Conservation (phyloP, 2,888 invertebrate genomes). For the Drosophila mercatorum region DNA sequence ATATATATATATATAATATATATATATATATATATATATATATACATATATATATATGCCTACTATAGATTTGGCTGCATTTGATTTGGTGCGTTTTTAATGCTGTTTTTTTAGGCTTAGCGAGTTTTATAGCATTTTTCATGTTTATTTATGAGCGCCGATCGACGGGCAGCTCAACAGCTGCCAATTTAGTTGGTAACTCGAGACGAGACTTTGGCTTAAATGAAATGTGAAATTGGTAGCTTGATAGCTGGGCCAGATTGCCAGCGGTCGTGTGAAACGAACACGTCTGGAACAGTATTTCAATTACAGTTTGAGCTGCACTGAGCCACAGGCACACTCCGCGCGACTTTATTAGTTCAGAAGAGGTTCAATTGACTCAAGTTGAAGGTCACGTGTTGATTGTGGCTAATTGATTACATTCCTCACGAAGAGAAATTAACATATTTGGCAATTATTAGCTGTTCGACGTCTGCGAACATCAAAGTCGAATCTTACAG, state of each 20-base stretch:
- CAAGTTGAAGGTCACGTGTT: slow-evolving; percentile 55
- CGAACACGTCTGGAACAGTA: slow-evolving; percentile 45
- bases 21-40: too few species aligned
- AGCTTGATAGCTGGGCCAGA: slow-evolving; percentile 21
- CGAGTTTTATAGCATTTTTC: slow-evolving; percentile 60
- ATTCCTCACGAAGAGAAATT: slow-evolving; percentile 48
- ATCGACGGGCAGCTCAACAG: slow-evolving; percentile 33
- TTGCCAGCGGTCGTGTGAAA: slow-evolving; percentile 64
- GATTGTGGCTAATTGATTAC: slow-evolving; percentile 69
- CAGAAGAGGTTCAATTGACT: slow-evolving; percentile 34
- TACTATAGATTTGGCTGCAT: slow-evolving; percentile 32
- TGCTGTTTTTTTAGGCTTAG: slow-evolving; percentile 66
- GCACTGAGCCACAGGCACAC: neutral
- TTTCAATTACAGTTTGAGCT: slow-evolving; percentile 9
- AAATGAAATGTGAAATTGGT: slow-evolving; percentile 74
- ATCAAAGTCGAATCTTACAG: slow-evolving; percentile 10
- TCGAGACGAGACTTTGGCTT: slow-evolving; percentile 45
- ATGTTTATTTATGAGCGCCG: slow-evolving; percentile 71
- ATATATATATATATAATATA: neutral
- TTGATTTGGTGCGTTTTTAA: slow-evolving; percentile 53
- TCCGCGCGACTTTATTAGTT: slow-evolving; percentile 38
- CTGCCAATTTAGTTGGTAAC: slow-evolving; percentile 57
- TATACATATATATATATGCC: neutral
- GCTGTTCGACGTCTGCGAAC: slow-evolving; percentile 15
- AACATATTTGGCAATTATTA: slow-evolving; percentile 72